phyloP scores from a whole-genome alignment of 2,113 vertebrate species.

The Caranx melampygus region DNA sequence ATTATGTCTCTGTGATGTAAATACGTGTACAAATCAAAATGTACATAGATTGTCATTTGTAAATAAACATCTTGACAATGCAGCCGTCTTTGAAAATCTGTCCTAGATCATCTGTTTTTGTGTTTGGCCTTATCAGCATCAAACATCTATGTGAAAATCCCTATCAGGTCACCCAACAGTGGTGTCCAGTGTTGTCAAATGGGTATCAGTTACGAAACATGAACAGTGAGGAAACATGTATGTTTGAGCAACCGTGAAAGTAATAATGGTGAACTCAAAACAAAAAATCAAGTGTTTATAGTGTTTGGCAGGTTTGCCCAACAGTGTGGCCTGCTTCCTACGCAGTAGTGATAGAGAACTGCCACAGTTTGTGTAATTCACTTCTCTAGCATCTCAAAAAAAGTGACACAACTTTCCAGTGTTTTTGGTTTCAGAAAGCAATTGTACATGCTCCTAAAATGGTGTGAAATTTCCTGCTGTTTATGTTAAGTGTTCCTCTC shows the following conservation, averaged over 20 bases:
- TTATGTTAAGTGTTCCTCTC: slow-evolving; percentile 28
- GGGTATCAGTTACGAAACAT: slow-evolving; percentile 13
- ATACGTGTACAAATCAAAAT: slow-evolving; percentile 60
- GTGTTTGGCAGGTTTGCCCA: background rate
- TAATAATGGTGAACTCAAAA: background rate
- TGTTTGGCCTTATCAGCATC: slow-evolving; percentile 30
- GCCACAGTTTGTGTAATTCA: background rate
- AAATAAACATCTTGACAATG: slow-evolving; percentile 76
- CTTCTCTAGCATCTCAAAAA: background rate
- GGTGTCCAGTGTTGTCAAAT: slow-evolving; percentile 24
- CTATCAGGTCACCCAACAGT: slow-evolving; percentile 40
- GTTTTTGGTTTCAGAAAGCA: slow-evolving; percentile 10
- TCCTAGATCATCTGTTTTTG: slow-evolving; percentile 37
- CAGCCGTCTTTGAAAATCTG: slow-evolving; percentile 31
- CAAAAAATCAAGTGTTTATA: background rate
- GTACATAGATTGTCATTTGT: slow-evolving; percentile 66
- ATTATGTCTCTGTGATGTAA: slow-evolving; percentile 57
- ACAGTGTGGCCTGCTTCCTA: background rate
- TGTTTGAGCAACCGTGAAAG: background rate
- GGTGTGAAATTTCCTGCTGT: slow-evolving; percentile 48
- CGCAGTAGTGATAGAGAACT: background rate
- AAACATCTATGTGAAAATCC: slow-evolving; percentile 37
- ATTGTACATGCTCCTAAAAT: background rate
- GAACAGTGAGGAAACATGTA: background rate
- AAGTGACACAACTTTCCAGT: background rate